Conservation (phyloP, 2,113 vertebrate species). For the Theropithecus gelada region DNA sequence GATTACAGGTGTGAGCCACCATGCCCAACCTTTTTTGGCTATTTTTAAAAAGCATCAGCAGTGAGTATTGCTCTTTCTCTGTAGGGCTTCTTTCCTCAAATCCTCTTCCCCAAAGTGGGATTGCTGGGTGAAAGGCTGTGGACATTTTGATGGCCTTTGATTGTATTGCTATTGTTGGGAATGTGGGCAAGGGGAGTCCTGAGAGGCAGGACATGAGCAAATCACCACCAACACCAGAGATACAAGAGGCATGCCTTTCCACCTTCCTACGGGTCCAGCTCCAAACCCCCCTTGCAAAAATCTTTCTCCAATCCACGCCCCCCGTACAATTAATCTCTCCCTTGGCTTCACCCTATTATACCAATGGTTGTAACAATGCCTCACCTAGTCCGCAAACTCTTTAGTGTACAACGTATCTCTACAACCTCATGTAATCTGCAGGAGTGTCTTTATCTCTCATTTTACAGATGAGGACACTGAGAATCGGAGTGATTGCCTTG, state of each 20-base stretch:
- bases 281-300: neutral
- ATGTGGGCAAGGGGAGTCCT: too few species aligned
- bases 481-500: neutral
- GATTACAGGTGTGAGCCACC: too few species aligned
- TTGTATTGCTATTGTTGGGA: neutral
- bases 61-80: neutral
- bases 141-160: neutral
- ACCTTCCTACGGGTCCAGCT: neutral
- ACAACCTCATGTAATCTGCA: neutral
- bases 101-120: neutral
- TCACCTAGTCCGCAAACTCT: neutral
- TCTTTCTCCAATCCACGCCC: neutral
- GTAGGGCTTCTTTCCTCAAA: neutral
- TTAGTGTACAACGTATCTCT: neutral
- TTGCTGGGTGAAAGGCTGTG: neutral
- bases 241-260: neutral
- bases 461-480: neutral
- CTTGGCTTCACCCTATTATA: neutral
- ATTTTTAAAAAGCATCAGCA: neutral
- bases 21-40: neutral
- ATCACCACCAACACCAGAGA: neutral
- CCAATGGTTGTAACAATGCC: neutral
- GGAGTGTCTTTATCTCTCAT: neutral
- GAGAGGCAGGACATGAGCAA: neutral
- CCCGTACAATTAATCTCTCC: neutral